Base-by-base conservation (phyloP, 2,113 vertebrate genomes). In the Catharus minimus region DNA sequence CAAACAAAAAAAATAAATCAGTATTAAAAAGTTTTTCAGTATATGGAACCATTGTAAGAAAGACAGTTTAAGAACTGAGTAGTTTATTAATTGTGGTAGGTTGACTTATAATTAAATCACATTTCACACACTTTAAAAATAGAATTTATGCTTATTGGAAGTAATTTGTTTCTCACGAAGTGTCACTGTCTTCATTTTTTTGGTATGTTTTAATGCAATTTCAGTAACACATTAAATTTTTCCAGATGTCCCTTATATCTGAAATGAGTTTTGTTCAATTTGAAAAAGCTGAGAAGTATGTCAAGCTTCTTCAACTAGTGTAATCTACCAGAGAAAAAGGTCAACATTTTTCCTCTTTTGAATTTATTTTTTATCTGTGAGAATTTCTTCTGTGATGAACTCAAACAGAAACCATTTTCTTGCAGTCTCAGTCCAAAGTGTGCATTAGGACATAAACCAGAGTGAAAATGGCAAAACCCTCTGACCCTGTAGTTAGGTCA, bases 51-150 rank as follows among this genome's bases (percentile, higher is more conserved):
- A 44, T 65, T 72, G 3, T 44, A 43, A 62, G 27, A 86, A 78
- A 56, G 6, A 36, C 5, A 41, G 11, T 72, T 83, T 82, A 39
- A 55, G 18, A 84, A 24, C 21, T 60, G 30, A 75, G 3, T 41
- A 79, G 47, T 60, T 92, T 92, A 44, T 92, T 83, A 60, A 82
- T 92, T 89, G 89, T 84, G 33, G 15, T 83, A 85, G 53, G 52
- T 52, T 78, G 61, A 32, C 4, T 62, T 86, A 68, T 69, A 89
- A 75, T 64, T 91, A 58, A 72, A 92, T 44, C 38, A 67, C 11
- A 28, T 47, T 89, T 89, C 77, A 72, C 0, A 0, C 14, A 79
- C n/a, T 71, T 90, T 65, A 85, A 79, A 93, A 84, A 49, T 43
- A 88, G 41, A 36, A 81, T 41, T 67, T 30, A 11, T 17, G 1